phyloP scores from a whole-genome alignment of 2,888 invertebrate species.

The Xiphydria camelus region DNA sequence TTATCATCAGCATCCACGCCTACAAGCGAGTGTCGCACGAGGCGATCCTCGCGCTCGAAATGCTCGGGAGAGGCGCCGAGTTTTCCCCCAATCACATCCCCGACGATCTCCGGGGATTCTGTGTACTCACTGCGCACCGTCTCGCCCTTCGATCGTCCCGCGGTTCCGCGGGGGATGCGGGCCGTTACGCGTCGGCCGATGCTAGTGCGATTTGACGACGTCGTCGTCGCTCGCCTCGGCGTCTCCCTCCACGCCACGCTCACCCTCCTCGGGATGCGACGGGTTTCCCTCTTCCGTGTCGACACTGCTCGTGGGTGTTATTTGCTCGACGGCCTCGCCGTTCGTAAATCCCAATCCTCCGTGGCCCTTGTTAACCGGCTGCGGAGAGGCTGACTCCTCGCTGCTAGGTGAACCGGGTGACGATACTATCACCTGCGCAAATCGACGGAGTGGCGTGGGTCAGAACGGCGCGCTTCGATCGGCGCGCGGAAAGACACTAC shows the following conservation, averaged over 20 bases:
- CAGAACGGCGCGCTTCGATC: too few species aligned
- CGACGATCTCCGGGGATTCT: too few species aligned
- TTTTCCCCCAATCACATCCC: too few species aligned
- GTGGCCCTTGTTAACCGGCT: conserved; percentile 68
- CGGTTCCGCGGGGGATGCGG: neutral
- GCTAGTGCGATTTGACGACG: conserved; percentile 32
- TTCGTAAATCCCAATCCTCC: conserved; percentile 29
- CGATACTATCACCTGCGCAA: conserved; percentile 66
- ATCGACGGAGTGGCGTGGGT: too few species aligned
- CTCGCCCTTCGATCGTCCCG: too few species aligned
- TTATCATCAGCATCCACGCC: too few species aligned
- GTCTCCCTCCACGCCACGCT: conserved; percentile 63
- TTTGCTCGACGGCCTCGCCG: conserved; percentile 58
- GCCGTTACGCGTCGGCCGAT: neutral
- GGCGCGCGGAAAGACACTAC: too few species aligned
- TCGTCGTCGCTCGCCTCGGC: conserved; percentile 64
- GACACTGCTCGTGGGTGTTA: conserved; percentile 64
- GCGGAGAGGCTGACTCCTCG: conserved; percentile 80
- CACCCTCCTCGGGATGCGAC: conserved; percentile 60
- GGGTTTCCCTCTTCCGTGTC: conserved; percentile 63
- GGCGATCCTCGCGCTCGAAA: too few species aligned
- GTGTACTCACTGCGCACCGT: neutral
- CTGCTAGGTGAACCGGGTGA: conserved; percentile 88
- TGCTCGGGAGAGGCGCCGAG: too few species aligned
- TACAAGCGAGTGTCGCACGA: too few species aligned